Evolutionary conservation across 1,140 invertebrate species (phyloP), one percentile per base, ranked within the genome.

Genomic region (Anastrepha ludens): DNA sequence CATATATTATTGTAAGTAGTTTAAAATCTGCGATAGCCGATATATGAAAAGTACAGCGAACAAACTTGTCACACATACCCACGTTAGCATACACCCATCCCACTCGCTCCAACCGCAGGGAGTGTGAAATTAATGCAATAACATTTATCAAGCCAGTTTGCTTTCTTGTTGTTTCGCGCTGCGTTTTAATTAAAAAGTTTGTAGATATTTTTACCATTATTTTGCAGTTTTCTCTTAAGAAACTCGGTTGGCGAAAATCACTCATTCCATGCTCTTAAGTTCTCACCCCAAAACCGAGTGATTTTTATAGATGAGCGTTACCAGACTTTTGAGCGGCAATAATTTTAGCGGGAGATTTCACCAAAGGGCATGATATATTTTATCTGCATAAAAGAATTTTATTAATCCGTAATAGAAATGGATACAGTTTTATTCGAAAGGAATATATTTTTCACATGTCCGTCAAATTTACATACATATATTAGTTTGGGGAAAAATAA

Each of bases 261-360:
- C 74, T 81, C 74, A 81, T 81, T 20, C 74, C 74, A 81, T n/a
- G 20, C 74, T 81, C 74, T 81, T 81, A 55, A 47, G 47, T 55
- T 81, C 74, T 81, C 74, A 47, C 55, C 74, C 74, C n/a, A 55
- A 4, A 50, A 55, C 13, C 6, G 74, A 81, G 74, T 81, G 8
- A 13, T 11, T 55, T 81, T 55, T 2, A n/a, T 3, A 17, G 44
- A 55, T 20, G n/a, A 55, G 74, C 2, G 47, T 29, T 50, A 47
- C 74, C 74, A 81, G 50, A 81, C n/a, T 50, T 6, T 3, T 2
- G 29, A 29, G 29, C 29, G 29, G 29, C 29, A 29, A 29, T 29
- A 29, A 29, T 29, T 29, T 29, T 29, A 29, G 1, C 1, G 29
- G 29, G 29, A 29, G 29, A 29, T 29, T 29, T 29, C 29, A 29